Percentiles rank a stretch among this genome's conserved stretches.
These are phyloP conservation scores for Cheilosia pagana DNA, from an alignment of 2,888 invertebrate genomes.

Conservation along the genomic window DNA sequence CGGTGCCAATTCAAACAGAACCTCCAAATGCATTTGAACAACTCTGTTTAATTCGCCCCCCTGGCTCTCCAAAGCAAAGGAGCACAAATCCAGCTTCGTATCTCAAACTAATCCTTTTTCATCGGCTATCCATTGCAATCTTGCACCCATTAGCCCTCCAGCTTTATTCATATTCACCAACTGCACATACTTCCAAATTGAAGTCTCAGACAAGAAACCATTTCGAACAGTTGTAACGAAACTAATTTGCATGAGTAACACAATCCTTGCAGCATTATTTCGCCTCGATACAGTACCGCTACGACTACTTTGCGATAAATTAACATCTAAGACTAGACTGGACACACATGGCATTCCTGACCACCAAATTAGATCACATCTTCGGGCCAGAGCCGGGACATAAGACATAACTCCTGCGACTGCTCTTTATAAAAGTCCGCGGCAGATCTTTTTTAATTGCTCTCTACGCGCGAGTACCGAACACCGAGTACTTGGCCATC, in stretches of 20 bases:
- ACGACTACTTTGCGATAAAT: slow-evolving; percentile 34
- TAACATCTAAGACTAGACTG: slow-evolving; percentile 26
- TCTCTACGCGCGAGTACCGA: neutral
- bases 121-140: slow-evolving; percentile 31
- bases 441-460: slow-evolving; percentile 9
- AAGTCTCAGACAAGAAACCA: slow-evolving; percentile 18
- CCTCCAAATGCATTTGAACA: neutral
- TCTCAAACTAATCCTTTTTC: slow-evolving; percentile 21
- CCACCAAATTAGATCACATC: slow-evolving; percentile 38
- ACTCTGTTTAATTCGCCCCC: slow-evolving; percentile 5
- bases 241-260: slow-evolving; percentile 60
- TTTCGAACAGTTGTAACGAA: slow-evolving; percentile 50
- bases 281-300: neutral
- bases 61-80: too few species aligned
- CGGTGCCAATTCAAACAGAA: neutral
- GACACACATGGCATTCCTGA: slow-evolving; percentile 6
- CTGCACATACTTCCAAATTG: slow-evolving; percentile 15
- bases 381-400: slow-evolving; percentile 18
- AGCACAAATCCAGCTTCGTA: neutral
- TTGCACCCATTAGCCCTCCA: slow-evolving; percentile 18
- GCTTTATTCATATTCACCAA: slow-evolving; percentile 1
- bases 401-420: neutral
- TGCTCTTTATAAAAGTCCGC: slow-evolving; percentile 10
- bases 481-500: slow-evolving; percentile 4
- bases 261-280: slow-evolving; percentile 37